Base-by-base conservation (phyloP, 53 echinoderm and acorn worm genomes). In the Henricia sp. region DNA sequence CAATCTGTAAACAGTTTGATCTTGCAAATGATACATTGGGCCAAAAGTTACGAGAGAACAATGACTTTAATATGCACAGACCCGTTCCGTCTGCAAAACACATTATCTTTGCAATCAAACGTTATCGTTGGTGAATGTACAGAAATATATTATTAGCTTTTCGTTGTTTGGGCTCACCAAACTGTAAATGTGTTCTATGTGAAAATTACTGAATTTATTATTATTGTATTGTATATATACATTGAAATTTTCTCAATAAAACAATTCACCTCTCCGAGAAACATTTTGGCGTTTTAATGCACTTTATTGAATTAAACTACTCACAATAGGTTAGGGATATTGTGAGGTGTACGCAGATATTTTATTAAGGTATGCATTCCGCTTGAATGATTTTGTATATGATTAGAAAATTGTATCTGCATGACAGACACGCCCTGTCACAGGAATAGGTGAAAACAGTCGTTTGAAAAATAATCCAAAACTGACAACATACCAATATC, bases 191-290 rank as follows among this genome's bases (percentile, higher is more conserved):
- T 80, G 80, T 80, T 80, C 44, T 64, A 64, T 80, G 80, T 80
- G 43, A 33, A 62, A 80, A 63, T 63, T 80, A 44, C 63, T 62
- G 58, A 57, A 57, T 64, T 46, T 64, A 64, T 46, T 57, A 64
- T 80, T 63, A 80, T 63, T 63, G 64, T 80, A 63, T 80, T 80
- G 80, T n/a, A n/a, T 80, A 80, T 50, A 80, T 80, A 80, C 80
- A 65, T 64, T 63, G 73, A 50, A 70, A 23, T 46, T 80, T 80
- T 80, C 80, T 80, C 42, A 80, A 64, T 80, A 80, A 76, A 64
- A 63, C 27, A 77, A 30, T 59, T 77, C 77, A 77, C 62, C 60
- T 19, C 43, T 77, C 63, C 77, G 60, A 60, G 9, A 62, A 37
- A 62, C 28, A 6, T 28, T 71, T 23, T 30, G 25, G 41, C 32